Base-by-base conservation (phyloP, 92 coral and sea anemone genomes). In the Pocillopora grandis region DNA sequence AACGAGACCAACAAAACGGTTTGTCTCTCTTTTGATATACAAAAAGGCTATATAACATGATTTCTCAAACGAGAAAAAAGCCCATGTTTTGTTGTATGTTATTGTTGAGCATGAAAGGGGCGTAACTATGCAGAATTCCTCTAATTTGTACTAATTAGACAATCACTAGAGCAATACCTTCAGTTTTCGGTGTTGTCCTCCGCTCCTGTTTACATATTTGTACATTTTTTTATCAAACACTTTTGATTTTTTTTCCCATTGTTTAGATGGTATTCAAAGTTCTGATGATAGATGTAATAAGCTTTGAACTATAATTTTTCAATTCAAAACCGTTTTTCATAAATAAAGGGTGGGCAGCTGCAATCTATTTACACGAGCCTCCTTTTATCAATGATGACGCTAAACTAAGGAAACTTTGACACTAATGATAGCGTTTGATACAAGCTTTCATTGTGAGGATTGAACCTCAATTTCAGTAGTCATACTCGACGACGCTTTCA, bases 91-190 rank as follows among this genome's bases (percentile, higher is more conserved):
- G 13, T 19, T 31, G 12, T 62, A 37, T 37, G 81, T 62, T 77
- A 77, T 62, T 75, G 49, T 75, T 77, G 81, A 1, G 71, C n/a
- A 42, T 77, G 36, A 77, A 62, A 58, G 19, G 72, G 82, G 42
- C 65, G 82, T 78, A 48, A 63, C 72, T 60, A 19, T 78, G 72
- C 17, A 63, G 37, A 31, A 12, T 61, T 59, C 3, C n/a, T 2
- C 27, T 19, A 61, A 37, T 18, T 62, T 37, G 20, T 63, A 16
- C 57, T 61, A 61, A 76, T 62, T 14, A 5, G 75, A 37, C 57
- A n/a, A 1, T 70, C 20, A 70, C 55, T 70, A 15, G 18, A 70
- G 18, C 37, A 10, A 12, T 11, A 15, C 48, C 75, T 70, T 70
- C 8, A 42, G 52, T 42, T 42, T 42, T 42, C 52, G 52, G 52